These are phyloP conservation scores for Melanostoma scalare DNA, from an alignment of 2,888 invertebrate species.

Conservation along the genomic window DNA sequence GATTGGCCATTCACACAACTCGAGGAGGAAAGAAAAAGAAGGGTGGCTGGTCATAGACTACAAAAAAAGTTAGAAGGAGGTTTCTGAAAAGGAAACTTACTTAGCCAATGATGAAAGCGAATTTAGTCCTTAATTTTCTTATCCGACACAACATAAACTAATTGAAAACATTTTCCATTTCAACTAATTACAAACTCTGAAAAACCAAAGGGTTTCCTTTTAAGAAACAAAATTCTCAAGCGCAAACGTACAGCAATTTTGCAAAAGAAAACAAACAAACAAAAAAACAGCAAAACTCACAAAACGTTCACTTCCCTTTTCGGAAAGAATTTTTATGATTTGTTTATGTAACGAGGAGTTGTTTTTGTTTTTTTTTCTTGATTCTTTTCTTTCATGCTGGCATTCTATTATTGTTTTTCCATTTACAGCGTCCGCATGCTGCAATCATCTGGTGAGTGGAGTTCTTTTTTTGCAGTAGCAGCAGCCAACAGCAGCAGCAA, in stretches of 20 bases:
- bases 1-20: conserved; percentile 27
- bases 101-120: conserved; percentile 23
- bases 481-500: background rate
- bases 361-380: conserved; percentile 28
- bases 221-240: conserved; percentile 22
- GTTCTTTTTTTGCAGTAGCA: conserved; percentile 35
- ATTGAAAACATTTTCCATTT: conserved; percentile 36
- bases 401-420: conserved; percentile 70
- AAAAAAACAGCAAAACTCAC: conserved; percentile 22
- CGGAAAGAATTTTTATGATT: conserved; percentile 70
- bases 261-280: conserved; percentile 33
- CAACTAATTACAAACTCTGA: conserved; percentile 43
- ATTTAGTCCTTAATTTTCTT: conserved; percentile 11
- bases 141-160: background rate
- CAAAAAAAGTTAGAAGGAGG: conserved; percentile 9
- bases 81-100: conserved; percentile 32
- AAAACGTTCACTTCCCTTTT: conserved; percentile 71
- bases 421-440: conserved; percentile 62
- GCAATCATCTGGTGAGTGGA: conserved; percentile 56
- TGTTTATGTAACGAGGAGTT: conserved; percentile 67
- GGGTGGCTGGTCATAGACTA: background rate
- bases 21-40: conserved; percentile 8
- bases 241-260: conserved; percentile 21
- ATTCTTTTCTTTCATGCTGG: conserved; percentile 48
- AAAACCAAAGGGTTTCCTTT: conserved; percentile 27